phyloP scores from a whole-genome alignment of 1,140 invertebrate species.

The Drosophila sucinea region DNA sequence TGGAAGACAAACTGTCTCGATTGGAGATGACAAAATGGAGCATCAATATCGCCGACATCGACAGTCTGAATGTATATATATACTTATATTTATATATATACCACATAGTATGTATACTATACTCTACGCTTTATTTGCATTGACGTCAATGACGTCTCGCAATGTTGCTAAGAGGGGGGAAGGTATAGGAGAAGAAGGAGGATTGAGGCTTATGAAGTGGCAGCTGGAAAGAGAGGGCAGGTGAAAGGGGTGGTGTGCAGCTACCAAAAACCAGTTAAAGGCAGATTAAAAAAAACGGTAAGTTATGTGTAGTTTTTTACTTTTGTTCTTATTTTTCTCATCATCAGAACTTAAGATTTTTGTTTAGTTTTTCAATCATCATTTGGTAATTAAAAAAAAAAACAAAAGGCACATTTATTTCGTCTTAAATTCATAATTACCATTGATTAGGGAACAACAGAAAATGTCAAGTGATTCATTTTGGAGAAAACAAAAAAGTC shows the following conservation, averaged over 20 bases:
- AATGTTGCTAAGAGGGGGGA: conserved; percentile 14
- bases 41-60: conserved; percentile 9
- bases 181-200: conserved; percentile 8
- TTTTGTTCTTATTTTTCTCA: neutral
- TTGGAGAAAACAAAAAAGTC: conserved; percentile 33
- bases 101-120: conserved; percentile 8
- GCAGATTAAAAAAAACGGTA: neutral
- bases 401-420: no score
- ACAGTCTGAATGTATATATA: conserved; percentile 6
- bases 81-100: neutral
- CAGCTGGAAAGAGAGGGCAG: conserved; percentile 13
- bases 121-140: conserved; percentile 67
- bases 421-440: neutral
- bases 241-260: conserved; percentile 30
- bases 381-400: neutral
- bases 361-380: neutral
- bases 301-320: conserved; percentile 6
- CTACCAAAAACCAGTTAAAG: conserved; percentile 23
- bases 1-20: conserved; percentile 33
- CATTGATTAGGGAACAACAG: neutral
- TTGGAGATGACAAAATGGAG: conserved; percentile 13
- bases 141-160: conserved; percentile 67
- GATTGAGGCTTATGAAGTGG: conserved; percentile 13
- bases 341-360: neutral
- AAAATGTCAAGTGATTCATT: conserved; percentile 35